Percentiles rank a stretch among this genome's conserved stretches.
phyloP scores from a whole-genome alignment of 2,888 invertebrate genomes.

The Copidosoma aretas region DNA sequence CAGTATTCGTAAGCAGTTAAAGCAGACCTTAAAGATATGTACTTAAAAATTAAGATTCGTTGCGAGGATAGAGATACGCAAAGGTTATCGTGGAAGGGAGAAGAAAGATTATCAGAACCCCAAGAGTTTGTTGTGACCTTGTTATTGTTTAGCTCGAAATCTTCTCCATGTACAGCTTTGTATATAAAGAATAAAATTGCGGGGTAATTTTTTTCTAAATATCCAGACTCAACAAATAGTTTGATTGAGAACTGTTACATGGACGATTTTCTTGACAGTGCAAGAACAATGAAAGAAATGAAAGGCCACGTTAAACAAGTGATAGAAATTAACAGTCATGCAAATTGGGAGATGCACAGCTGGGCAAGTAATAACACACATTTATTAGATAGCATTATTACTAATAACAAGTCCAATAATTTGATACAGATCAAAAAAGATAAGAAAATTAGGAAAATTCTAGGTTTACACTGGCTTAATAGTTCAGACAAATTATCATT shows the following conservation, averaged over 20 bases:
- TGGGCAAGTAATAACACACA: neutral
- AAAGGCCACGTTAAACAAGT: neutral
- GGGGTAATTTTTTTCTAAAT: neutral
- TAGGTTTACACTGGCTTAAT: conserved; percentile 4
- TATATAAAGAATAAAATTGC: conserved; percentile 2
- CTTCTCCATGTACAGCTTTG: neutral
- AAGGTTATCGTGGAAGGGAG: neutral
- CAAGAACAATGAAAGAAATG: neutral
- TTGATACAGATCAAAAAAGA: neutral
- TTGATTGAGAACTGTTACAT: neutral
- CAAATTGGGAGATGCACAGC: neutral
- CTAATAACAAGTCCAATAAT: neutral
- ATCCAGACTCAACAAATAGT: neutral
- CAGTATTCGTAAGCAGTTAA: neutral
- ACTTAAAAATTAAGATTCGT: neutral
- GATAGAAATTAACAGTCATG: neutral
- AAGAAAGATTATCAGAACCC: neutral
- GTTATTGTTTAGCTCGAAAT: neutral
- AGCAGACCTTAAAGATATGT: conserved; percentile 1
- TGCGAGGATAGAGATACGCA: neutral
- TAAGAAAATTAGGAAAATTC: neutral
- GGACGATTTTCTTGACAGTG: neutral
- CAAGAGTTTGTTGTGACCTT: neutral
- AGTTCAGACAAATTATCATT: neutral
- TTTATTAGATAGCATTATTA: neutral